These are phyloP conservation scores for Leptobrachium leishanense DNA, from an alignment of 2,113 vertebrate species.

Conservation along the genomic window DNA sequence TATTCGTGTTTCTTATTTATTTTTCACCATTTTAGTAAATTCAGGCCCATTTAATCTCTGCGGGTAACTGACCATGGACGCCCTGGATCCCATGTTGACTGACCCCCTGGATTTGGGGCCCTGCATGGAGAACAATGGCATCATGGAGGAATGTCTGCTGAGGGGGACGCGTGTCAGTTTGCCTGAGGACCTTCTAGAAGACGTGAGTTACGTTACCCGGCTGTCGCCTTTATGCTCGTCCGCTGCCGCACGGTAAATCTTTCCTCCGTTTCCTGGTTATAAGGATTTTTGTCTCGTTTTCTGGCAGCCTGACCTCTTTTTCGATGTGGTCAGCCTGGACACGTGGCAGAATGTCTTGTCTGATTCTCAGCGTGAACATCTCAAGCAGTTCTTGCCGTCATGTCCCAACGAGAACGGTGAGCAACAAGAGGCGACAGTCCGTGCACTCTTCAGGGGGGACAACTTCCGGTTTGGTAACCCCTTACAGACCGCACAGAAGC, in stretches of 20 bases:
- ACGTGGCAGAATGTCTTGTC: conserved; percentile 89
- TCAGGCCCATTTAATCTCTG: no score
- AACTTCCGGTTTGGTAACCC: conserved; percentile 93
- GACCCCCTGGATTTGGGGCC: conserved; percentile 85
- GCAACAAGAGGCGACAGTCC: conserved; percentile 78
- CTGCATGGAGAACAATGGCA: conserved; percentile 66
- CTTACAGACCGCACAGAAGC: conserved; percentile 88
- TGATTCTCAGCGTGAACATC: conserved; percentile 83
- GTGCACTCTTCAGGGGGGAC: conserved; percentile 78
- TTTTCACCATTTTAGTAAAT: no score
- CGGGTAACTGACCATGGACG: conserved; percentile 75
- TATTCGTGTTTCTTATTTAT: no score
- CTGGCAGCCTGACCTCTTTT: conserved; percentile 90
- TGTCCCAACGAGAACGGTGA: conserved; percentile 77
- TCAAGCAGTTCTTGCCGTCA: conserved; percentile 86
- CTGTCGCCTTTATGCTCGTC: background rate
- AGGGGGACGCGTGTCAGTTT: conserved; percentile 83
- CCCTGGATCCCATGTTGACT: conserved; percentile 86
- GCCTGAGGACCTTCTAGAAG: conserved; percentile 91
- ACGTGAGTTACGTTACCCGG: conserved; percentile 72
- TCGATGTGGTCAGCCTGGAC: conserved; percentile 87
- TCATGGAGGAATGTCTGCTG: conserved; percentile 94
- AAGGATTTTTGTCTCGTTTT: background rate
- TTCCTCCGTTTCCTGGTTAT: background rate
- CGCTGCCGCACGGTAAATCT: no score